Evolutionary conservation across 2,888 invertebrate genomes (phyloP).

Genomic region (Pachymerium ferrugineum): DNA sequence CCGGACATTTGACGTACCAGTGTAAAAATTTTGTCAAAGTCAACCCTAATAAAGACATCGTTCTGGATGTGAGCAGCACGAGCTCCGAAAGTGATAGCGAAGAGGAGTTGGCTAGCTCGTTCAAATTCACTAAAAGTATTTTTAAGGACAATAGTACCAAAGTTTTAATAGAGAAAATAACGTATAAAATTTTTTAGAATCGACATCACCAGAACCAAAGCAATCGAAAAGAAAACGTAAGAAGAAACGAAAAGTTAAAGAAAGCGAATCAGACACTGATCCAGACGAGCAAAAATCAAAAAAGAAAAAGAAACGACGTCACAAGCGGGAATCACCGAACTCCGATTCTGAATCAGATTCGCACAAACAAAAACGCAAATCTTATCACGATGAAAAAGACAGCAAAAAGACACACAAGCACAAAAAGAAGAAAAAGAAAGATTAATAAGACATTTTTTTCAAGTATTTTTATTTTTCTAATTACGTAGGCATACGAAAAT

Average conservation of each 20-base stretch:
- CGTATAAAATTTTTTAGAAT: too few species aligned
- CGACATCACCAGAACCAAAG: neutral
- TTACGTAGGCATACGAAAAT: too few species aligned
- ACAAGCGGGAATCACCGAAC: neutral
- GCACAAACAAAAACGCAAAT: neutral
- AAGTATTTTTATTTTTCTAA: too few species aligned
- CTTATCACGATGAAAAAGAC: neutral
- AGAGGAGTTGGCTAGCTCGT: constrained; percentile 54
- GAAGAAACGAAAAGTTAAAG: neutral
- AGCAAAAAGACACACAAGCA: neutral
- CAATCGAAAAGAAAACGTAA: neutral
- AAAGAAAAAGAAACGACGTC: neutral
- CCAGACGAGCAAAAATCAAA: neutral
- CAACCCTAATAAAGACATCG: constrained; percentile 81
- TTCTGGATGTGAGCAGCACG: constrained; percentile 89
- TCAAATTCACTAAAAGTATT: too few species aligned
- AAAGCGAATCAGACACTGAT: neutral
- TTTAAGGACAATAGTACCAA: too few species aligned
- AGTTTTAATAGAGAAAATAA: too few species aligned
- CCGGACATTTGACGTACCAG: constrained; percentile 92
- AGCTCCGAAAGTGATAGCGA: constrained; percentile 73
- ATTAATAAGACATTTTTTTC: neutral
- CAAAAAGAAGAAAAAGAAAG: neutral
- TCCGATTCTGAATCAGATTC: neutral
- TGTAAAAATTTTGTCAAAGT: constrained; percentile 91